A percentile compares a stretch with the other conserved stretches of the same genome.
phyloP scores from a whole-genome alignment of 1,140 invertebrate genomes.

The Papilio glaucus region DNA sequence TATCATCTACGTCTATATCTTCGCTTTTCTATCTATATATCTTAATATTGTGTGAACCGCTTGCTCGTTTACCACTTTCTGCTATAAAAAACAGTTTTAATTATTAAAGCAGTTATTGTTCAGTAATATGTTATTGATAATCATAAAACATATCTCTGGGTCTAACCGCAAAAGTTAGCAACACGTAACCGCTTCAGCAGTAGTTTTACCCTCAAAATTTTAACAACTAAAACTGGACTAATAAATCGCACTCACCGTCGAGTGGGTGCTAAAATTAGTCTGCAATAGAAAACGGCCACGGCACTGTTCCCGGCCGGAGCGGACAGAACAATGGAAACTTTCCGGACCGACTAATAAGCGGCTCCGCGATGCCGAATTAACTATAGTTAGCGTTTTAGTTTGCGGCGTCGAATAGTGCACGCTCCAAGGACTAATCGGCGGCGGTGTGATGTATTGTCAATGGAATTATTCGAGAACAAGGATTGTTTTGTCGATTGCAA shows the following conservation, averaged over 20 bases:
- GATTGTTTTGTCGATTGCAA: not conserved
- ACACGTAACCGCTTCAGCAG: not conserved
- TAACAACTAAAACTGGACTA: constrained; percentile 45
- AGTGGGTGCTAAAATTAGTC: constrained; percentile 53
- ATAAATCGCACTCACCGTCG: constrained; percentile 50
- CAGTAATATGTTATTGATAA: no score
- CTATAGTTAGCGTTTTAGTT: constrained; percentile 55
- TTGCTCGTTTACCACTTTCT: no score
- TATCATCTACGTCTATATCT: no score
- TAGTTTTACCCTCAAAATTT: constrained; percentile 33
- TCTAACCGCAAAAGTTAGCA: not conserved
- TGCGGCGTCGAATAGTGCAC: constrained; percentile 37
- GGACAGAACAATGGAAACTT: constrained; percentile 61
- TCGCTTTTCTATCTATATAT: no score
- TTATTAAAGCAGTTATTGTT: no score
- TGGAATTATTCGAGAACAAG: not conserved
- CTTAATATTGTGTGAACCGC: no score
- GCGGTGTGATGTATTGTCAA: not conserved
- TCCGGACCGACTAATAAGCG: constrained; percentile 57
- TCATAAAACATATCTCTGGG: not conserved
- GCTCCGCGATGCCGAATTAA: constrained; percentile 55
- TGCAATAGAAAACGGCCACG: constrained; percentile 40
- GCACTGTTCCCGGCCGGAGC: constrained; percentile 43
- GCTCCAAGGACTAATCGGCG: constrained; percentile 19
- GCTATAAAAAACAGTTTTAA: no score